These are phyloP conservation scores for Scolopax rusticola DNA, from an alignment of 2,797 vertebrate genomes.

Conservation along the genomic window DNA sequence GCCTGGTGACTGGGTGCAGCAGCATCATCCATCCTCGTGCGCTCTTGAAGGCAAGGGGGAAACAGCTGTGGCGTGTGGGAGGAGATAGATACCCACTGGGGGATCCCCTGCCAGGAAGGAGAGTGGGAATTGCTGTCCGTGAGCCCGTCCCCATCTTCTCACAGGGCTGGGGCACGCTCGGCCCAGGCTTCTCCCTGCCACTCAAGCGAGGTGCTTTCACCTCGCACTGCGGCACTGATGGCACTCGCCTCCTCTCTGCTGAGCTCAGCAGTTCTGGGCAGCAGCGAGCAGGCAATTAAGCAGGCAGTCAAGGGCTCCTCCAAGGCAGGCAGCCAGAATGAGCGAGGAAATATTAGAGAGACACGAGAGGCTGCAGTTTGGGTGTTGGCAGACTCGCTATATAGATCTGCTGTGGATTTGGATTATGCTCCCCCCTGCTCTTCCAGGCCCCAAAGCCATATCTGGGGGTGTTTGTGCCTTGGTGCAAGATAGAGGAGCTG, in stretches of 20 bases:
- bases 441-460: neutral
- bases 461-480: neutral
- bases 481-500: neutral
- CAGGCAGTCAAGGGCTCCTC: neutral
- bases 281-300: neutral
- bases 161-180: neutral
- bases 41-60: neutral
- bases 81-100: rapidly evolving
- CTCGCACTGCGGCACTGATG: neutral
- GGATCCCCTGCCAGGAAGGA: neutral
- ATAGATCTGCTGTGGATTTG: neutral
- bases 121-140: neutral
- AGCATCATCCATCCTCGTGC: rapidly evolving
- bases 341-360: neutral
- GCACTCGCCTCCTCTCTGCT: neutral
- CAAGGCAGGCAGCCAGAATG: neutral
- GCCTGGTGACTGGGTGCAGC: rapidly evolving
- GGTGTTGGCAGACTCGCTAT: neutral
- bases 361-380: neutral
- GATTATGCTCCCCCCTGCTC: neutral
- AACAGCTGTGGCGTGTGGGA: rapidly evolving
- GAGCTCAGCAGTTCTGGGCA: neutral
- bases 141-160: neutral
- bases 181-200: neutral
- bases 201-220: neutral